Conservation (phyloP, 2,113 vertebrate genomes). For the Myotis davidii region DNA sequence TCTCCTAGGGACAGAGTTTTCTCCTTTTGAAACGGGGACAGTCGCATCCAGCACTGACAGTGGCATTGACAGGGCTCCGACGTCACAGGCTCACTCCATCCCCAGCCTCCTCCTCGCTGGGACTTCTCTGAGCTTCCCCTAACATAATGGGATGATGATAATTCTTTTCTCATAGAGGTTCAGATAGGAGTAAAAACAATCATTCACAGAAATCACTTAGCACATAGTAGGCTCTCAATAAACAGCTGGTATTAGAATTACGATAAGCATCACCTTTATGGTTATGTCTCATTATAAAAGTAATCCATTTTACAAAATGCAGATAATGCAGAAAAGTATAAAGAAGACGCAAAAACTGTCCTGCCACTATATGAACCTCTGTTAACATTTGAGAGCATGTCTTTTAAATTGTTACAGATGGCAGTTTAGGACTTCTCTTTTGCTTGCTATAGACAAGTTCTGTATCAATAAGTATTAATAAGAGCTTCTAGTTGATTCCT, state of each 20-base stretch:
- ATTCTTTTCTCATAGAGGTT: not conserved
- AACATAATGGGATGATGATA: not conserved
- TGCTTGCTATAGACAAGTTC: not conserved
- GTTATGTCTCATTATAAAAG: not conserved
- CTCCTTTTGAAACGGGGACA: not conserved
- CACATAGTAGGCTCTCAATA: not conserved
- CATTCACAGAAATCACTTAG: not conserved
- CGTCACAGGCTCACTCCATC: not conserved
- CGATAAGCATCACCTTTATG: not conserved
- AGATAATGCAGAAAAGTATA: not conserved
- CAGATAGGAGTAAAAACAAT: not conserved
- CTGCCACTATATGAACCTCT: not conserved
- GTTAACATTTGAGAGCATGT: not conserved
- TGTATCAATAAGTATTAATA: not conserved
- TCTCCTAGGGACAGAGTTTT: not conserved
- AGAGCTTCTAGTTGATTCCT: not conserved
- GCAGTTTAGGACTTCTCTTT: not conserved
- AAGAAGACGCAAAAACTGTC: not conserved
- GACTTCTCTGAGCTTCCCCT: not conserved
- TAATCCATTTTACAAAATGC: not conserved
- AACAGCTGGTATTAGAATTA: not conserved
- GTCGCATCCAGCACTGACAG: accelerated
- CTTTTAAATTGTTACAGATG: not conserved
- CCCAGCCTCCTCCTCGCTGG: not conserved
- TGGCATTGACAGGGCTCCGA: not conserved